These are phyloP conservation scores for Mormyrus iriodes DNA, from an alignment of 2,113 vertebrate genomes.

Conservation along the genomic window DNA sequence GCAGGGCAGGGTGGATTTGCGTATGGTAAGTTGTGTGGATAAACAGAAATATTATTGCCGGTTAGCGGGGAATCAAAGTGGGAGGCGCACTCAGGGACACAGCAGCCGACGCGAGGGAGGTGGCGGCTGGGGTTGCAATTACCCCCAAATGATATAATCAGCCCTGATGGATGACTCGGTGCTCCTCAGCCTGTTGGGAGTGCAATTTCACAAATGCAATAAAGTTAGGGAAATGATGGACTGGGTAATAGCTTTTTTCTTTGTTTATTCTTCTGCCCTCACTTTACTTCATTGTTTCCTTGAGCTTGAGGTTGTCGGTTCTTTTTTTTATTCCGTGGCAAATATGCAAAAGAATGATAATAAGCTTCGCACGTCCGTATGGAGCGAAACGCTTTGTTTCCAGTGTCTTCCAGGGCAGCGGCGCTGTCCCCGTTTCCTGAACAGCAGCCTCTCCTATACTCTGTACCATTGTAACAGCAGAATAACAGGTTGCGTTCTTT, in stretches of 20 bases:
- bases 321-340: slow-evolving; percentile 1
- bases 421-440: background rate
- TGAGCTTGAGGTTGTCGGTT: background rate
- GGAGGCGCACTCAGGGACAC: slow-evolving; percentile 35
- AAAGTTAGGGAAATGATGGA: slow-evolving; percentile 19
- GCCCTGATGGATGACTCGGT: slow-evolving; percentile 25
- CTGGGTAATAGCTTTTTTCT: slow-evolving; percentile 6
- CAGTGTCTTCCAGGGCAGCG: background rate
- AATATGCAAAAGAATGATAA: slow-evolving; percentile 6
- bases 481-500: background rate
- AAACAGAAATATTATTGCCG: slow-evolving; percentile 51
- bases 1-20: slow-evolving; percentile 44
- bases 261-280: background rate
- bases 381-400: background rate
- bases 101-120: background rate
- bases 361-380: background rate
- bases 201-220: slow-evolving; percentile 16
- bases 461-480: background rate
- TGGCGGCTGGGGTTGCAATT: slow-evolving; percentile 18
- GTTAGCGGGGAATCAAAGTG: slow-evolving; percentile 27
- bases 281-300: slow-evolving; percentile 5
- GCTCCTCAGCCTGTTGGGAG: slow-evolving; percentile 13
- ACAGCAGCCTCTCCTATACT: background rate
- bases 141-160: slow-evolving; percentile 25
- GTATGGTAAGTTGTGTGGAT: slow-evolving; percentile 43